Evolutionary conservation across 2,888 invertebrate genomes (phyloP).

Genomic region (Lasioglossum vierecki): DNA sequence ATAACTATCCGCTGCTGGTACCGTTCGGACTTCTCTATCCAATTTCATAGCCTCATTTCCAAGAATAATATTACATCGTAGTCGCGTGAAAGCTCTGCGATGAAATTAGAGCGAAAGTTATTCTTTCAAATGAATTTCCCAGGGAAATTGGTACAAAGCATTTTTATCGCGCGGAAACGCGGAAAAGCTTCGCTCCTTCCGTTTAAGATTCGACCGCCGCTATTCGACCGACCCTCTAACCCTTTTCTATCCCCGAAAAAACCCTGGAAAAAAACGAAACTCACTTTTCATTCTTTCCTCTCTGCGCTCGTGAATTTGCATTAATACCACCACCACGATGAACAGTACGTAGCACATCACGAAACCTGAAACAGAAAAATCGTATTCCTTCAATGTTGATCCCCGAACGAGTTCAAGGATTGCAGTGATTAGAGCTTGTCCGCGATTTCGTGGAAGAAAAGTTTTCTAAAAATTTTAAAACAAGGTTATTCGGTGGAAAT

Average conservation of each 20-base stretch:
- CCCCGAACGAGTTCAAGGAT: not conserved
- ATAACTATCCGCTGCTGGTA: not conserved
- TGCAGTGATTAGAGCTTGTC: not conserved
- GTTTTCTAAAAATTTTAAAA: too few relatives aligned
- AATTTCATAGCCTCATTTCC: constrained; percentile 12
- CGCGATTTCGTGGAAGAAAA: not conserved
- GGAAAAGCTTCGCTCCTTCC: not conserved
- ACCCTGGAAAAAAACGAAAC: constrained; percentile 21
- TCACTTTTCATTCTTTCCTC: constrained; percentile 75
- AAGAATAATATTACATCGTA: constrained; percentile 20
- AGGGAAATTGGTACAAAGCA: not conserved
- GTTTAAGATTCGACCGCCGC: not conserved
- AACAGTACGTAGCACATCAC: constrained; percentile 84
- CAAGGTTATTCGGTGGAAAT: constrained; percentile 56
- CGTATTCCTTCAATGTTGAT: not conserved
- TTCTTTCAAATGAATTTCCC: constrained; percentile 35
- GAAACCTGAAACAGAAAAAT: constrained; percentile 79
- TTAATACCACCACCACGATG: constrained; percentile 84
- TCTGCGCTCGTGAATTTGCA: constrained; percentile 76
- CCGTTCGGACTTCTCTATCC: constrained; percentile 6
- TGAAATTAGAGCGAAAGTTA: constrained; percentile 32
- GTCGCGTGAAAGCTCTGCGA: not conserved
- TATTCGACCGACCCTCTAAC: not conserved
- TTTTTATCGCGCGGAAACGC: not conserved
- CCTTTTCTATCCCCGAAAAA: not conserved